Evolutionary conservation across 2,888 invertebrate species (phyloP).

Genomic region (Heliconius hortense): DNA sequence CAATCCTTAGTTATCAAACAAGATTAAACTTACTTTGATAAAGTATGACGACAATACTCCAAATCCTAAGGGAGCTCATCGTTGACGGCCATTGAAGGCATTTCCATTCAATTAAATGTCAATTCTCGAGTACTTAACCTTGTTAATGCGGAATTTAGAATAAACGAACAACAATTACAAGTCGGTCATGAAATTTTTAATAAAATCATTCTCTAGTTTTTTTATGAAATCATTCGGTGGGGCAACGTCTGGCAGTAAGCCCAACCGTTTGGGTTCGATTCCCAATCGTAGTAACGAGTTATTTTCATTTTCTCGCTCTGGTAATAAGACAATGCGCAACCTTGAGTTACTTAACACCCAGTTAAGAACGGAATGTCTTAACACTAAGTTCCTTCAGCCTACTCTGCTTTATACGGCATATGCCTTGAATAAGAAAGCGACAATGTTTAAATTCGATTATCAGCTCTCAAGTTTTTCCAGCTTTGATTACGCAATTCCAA

Average conservation of each 20-base stretch:
- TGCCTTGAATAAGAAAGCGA: background rate
- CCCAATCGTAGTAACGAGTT: background rate
- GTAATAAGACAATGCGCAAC: background rate
- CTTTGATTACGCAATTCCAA: constrained; percentile 64
- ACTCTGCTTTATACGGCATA: background rate
- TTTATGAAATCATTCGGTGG: background rate
- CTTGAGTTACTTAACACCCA: background rate
- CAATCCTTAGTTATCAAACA: constrained; percentile 14
- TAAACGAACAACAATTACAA: constrained; percentile 60
- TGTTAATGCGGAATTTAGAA: constrained; percentile 46
- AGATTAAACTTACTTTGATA: constrained; percentile 64
- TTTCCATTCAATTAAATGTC: constrained; percentile 44
- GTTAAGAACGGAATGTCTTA: background rate
- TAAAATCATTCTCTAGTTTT: background rate
- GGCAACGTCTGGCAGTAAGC: background rate
- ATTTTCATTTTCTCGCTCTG: background rate
- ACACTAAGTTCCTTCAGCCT: background rate
- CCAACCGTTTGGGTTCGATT: background rate
- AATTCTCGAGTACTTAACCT: constrained; percentile 41
- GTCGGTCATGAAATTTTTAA: constrained; percentile 51
- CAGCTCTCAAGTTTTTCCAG: constrained; percentile 44
- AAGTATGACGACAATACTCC: constrained; percentile 60
- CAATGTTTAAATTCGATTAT: background rate
- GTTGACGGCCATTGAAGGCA: constrained; percentile 41
- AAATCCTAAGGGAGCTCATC: constrained; percentile 63